phyloP scores from a whole-genome alignment of 2,888 invertebrate species.

The Lycia hirtaria region DNA sequence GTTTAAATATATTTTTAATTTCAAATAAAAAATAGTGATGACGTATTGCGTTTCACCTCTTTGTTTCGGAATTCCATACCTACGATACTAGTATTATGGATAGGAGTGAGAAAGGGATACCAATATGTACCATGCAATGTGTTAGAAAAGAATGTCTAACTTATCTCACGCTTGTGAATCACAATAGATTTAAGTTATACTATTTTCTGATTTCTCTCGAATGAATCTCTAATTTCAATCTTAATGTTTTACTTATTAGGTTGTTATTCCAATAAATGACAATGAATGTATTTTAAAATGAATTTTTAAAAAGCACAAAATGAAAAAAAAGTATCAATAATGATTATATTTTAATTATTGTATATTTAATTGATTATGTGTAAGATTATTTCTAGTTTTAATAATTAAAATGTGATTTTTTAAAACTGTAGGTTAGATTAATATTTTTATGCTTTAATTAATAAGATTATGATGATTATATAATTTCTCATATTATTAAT shows the following conservation, averaged over 20 bases:
- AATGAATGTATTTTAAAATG: slow-evolving; percentile 29
- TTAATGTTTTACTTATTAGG: background rate
- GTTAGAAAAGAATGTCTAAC: background rate
- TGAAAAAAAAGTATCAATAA: slow-evolving; percentile 30
- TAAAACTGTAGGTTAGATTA: slow-evolving; percentile 18
- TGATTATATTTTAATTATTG: slow-evolving; percentile 36
- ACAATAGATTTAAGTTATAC: too few species aligned
- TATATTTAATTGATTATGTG: slow-evolving; percentile 46
- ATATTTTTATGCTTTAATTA: slow-evolving; percentile 28
- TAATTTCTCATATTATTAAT: slow-evolving; percentile 1
- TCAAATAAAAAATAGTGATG: too few species aligned
- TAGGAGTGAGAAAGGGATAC: background rate
- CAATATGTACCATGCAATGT: background rate
- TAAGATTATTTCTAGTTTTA: slow-evolving; percentile 48
- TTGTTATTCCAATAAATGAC: slow-evolving; percentile 24
- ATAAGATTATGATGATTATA: slow-evolving; percentile 24
- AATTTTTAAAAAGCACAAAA: slow-evolving; percentile 44
- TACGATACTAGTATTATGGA: too few species aligned
- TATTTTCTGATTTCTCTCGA: background rate
- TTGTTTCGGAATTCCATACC: too few species aligned
- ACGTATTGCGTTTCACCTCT: too few species aligned
- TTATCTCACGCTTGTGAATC: too few species aligned
- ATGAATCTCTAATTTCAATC: slow-evolving; percentile 9
- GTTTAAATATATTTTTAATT: too few species aligned
- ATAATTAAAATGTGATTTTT: slow-evolving; percentile 44